Conservation (phyloP, 2,888 invertebrate species). For the Gerosis bhagava region DNA sequence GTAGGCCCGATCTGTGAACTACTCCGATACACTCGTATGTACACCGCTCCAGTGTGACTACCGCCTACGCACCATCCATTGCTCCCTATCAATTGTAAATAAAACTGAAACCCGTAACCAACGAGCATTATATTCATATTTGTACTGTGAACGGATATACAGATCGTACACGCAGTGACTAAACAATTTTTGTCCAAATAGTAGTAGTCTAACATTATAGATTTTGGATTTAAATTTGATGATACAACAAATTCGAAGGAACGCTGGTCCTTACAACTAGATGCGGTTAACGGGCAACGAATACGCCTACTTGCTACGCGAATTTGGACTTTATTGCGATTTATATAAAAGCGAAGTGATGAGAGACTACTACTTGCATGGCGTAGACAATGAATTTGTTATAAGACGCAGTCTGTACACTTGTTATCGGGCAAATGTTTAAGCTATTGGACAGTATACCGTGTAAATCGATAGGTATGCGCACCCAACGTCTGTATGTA, state of each 20-base stretch:
- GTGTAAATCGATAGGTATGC: slow-evolving; percentile 20
- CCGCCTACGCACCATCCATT: slow-evolving; percentile 30
- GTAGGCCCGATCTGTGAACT: slow-evolving; percentile 74
- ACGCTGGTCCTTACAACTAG: slow-evolving; percentile 34
- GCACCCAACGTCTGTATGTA: slow-evolving; percentile 11
- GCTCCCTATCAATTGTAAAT: slow-evolving; percentile 16
- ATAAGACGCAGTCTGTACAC: slow-evolving; percentile 19
- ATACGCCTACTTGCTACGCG: background rate
- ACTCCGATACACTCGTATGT: slow-evolving; percentile 54
- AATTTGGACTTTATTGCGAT: slow-evolving; percentile 6
- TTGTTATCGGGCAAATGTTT: slow-evolving; percentile 23
- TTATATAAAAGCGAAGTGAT: background rate
- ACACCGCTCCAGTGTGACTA: slow-evolving; percentile 45
- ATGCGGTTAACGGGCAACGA: background rate
- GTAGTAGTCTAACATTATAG: slow-evolving; percentile 69
- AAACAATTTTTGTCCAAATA: slow-evolving; percentile 65
- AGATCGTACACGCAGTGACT: slow-evolving; percentile 44
- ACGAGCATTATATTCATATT: slow-evolving; percentile 2
- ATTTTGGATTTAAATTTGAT: slow-evolving; percentile 66
- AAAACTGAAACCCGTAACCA: slow-evolving; percentile 30
- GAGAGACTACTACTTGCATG: slow-evolving; percentile 12
- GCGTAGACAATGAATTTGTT: slow-evolving; percentile 18
- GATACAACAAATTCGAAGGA: slow-evolving; percentile 53
- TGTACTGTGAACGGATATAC: slow-evolving; percentile 3
- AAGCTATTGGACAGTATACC: slow-evolving; percentile 17